Conservation (phyloP, 2,797 vertebrate genomes). For the Hippocampus kuda region DNA sequence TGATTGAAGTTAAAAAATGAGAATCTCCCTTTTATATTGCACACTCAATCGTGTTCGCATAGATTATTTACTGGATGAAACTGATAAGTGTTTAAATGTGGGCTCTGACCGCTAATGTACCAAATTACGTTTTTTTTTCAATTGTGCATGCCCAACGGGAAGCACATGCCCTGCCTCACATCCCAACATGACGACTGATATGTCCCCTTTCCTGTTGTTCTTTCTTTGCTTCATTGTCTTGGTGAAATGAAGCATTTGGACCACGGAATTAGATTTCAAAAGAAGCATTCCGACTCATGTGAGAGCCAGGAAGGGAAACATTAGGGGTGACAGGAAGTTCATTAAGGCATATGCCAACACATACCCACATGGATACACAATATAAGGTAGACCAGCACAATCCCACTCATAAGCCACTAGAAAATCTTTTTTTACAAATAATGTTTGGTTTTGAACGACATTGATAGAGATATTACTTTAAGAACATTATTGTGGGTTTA, state of each 20-base stretch:
- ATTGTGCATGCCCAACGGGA: slow-evolving; percentile 39
- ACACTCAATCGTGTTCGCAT: slow-evolving; percentile 19
- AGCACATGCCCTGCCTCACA: slow-evolving; percentile 59
- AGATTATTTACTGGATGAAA: slow-evolving; percentile 17
- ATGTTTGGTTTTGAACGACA: not conserved
- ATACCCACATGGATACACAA: not conserved
- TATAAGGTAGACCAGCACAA: not conserved
- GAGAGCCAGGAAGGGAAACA: slow-evolving; percentile 42
- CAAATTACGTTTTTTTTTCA: slow-evolving; percentile 30
- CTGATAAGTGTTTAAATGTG: slow-evolving; percentile 27
- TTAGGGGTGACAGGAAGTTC: slow-evolving; percentile 26
- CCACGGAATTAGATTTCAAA: slow-evolving; percentile 50
- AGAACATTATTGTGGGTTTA: not conserved
- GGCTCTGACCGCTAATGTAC: slow-evolving; percentile 30
- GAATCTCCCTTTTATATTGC: not conserved
- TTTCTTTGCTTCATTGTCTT: slow-evolving; percentile 50
- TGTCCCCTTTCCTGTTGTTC: slow-evolving; percentile 53
- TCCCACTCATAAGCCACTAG: not conserved
- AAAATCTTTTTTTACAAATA: not conserved
- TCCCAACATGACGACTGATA: slow-evolving; percentile 44
- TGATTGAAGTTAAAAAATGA: not conserved
- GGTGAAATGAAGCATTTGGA: slow-evolving; percentile 37
- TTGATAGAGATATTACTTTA: not conserved
- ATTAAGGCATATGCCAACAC: slow-evolving; percentile 1
- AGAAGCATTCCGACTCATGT: slow-evolving; percentile 26